Evolutionary conservation across 2,113 vertebrate genomes (phyloP).

Genomic region (Pelmatolapia mariae): DNA sequence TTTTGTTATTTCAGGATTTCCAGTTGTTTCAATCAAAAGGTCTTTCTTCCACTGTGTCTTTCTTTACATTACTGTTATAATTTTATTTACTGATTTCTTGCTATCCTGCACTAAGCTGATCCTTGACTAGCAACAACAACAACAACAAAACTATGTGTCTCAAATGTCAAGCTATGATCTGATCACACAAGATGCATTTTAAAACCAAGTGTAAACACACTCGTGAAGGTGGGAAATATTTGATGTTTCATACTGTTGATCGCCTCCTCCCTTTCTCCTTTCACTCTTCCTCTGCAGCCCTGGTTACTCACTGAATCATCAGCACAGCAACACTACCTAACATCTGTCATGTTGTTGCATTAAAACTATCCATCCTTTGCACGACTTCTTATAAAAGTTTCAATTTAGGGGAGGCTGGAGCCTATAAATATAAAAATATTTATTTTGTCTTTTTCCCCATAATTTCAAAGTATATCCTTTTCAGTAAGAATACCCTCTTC

Average conservation of each 20-base stretch:
- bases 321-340: background rate
- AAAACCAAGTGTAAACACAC: background rate
- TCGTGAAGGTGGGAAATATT: background rate
- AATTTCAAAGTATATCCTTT: background rate
- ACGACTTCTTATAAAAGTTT: background rate
- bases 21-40: background rate
- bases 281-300: background rate
- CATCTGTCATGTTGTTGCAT: background rate
- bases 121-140: accelerated
- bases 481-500: background rate
- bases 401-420: background rate
- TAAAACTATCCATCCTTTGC: background rate
- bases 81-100: background rate
- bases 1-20: background rate
- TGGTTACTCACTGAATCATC: background rate
- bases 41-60: background rate
- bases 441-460: background rate
- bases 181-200: background rate
- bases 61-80: background rate
- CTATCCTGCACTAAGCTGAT: background rate
- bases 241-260: background rate
- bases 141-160: background rate
- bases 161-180: background rate
- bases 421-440: background rate
- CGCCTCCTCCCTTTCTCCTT: accelerated